Evolutionary conservation across 2,797 vertebrate genomes (phyloP), one percentile per base, ranked within the genome.

Genomic region (Sebastes goodei): DNA sequence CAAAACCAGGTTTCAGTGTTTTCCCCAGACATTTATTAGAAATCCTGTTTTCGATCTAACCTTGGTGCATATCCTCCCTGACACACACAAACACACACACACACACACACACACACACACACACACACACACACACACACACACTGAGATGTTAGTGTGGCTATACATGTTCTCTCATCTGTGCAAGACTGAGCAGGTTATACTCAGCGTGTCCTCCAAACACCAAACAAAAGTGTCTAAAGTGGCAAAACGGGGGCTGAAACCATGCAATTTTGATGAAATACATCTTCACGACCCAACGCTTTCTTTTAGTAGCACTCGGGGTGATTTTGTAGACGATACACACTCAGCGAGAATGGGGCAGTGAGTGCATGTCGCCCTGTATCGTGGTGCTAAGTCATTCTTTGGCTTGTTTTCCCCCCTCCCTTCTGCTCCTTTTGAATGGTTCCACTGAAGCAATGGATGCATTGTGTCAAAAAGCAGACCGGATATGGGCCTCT

Each of bases 381-480:
- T 11, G 55, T 70, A 75, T 76, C 23, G 35, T 70, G 49, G 46
- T 66, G 83, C 80, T 60, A 81, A 87, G 81, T 90, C 76, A 86
- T 79, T 74, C 67, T 64, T 49, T 29, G 72, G 61, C 74, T 74
- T 66, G 14, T 23, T 67, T 42, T 25, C 2, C 23, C 25, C 25
- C 49, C 25, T 20, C 55, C 21, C 23, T 53, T 61, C 49, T 84
- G 72, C 57, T 53, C 20, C 42, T 46, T 86, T 88, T 89, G 70
- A 93, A 85, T 69, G 21, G 33, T 83, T 85, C 78, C 90, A 90
- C 46, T 88, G 84, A 82, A 88, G 90, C 91, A 92, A 91, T 87
- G 74, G 90, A 89, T 30, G 84, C 89, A 87, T 92, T 93, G 92
- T 93, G 81, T 85, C 35, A 81, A 82, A 81, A 83, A 83, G 77